phyloP scores from a whole-genome alignment of 2,888 invertebrate species.

The Cryptosula pallasiana region DNA sequence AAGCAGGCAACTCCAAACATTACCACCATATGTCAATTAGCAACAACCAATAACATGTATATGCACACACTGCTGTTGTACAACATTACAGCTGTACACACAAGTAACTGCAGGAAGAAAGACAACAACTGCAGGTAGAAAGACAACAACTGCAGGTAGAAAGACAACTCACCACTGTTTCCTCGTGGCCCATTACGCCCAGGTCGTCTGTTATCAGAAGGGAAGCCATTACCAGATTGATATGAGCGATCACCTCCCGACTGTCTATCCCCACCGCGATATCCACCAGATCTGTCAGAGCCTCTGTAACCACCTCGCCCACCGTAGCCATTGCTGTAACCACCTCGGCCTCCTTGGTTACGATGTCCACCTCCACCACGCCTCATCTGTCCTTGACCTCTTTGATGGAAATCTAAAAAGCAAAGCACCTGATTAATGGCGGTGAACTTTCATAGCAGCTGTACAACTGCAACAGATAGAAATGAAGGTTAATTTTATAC shows the following conservation, averaged over 20 bases:
- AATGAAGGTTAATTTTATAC: not conserved
- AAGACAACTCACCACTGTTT: not conserved
- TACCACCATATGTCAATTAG: too few relatives aligned
- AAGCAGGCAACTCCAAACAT: too few relatives aligned
- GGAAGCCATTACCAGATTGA: constrained; percentile 6
- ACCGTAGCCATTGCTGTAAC: constrained; percentile 8
- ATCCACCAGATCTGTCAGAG: constrained; percentile 19
- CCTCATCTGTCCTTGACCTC: constrained; percentile 16
- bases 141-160: too few relatives aligned
- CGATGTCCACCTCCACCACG: not conserved
- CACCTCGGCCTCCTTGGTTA: not conserved
- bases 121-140: too few relatives aligned
- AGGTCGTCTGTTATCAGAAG: not conserved
- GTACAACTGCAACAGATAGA: too few relatives aligned
- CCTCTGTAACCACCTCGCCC: not conserved
- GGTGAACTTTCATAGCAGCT: too few relatives aligned
- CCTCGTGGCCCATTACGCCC: not conserved
- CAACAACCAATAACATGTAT: too few relatives aligned
- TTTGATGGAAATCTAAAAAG: constrained; percentile 10
- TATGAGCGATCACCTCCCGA: not conserved
- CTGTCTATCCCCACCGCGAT: constrained; percentile 2
- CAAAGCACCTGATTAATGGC: too few relatives aligned
- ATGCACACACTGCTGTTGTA: too few relatives aligned
- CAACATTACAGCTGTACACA: too few relatives aligned
- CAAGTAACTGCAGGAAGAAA: too few relatives aligned